Evolutionary conservation across 1,140 invertebrate species (phyloP), one percentile per base, ranked within the genome.

Genomic region (Forficula auricularia): DNA sequence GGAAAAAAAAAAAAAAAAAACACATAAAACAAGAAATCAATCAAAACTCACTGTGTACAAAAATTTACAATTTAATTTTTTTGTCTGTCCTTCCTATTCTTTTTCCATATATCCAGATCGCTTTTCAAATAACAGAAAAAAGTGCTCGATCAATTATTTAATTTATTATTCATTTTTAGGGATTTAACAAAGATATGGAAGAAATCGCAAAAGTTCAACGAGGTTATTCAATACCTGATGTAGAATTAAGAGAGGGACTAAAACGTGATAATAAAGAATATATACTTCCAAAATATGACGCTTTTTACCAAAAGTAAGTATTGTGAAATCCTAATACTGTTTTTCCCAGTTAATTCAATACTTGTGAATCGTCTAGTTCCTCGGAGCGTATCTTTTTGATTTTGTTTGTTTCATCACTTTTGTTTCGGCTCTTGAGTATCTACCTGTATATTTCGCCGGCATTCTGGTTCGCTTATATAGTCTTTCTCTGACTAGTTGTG

Each of bases 151-250:
- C n/a, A n/a, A n/a, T n/a, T n/a, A n/a, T n/a, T n/a, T n/a, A n/a
- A n/a, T n/a, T n/a, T n/a, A n/a, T n/a, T n/a, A n/a, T n/a, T n/a
- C n/a, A n/a, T n/a, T 27, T 27, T 27, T 62, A 79, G 86, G 77
- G 73, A 39, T 95, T 97, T 58, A 94, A 95, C 58, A 89, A 90
- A 56, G 91, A 96, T 64, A 78, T 96, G 51, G 89, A 96, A 53
- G 90, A 95, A 54, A 74, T 82, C 16, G 69, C 72, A 0, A 77
- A 79, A 48, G 75, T 78, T 20, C 90, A 96, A 64, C 76, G 87
- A 49, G 75, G 77, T 39, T 96, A 95, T 66, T 88, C 88, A 16
- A 83, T 96, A 50, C 91, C 91, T 9, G 90, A 96, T 66, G 68
- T 77, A 10, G 84, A 91, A 54, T 61, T 96, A 30, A 66, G 89